Evolutionary conservation across 2,113 vertebrate species (phyloP), one percentile per base, ranked within the genome.

Genomic region (Ascaphus truei): DNA sequence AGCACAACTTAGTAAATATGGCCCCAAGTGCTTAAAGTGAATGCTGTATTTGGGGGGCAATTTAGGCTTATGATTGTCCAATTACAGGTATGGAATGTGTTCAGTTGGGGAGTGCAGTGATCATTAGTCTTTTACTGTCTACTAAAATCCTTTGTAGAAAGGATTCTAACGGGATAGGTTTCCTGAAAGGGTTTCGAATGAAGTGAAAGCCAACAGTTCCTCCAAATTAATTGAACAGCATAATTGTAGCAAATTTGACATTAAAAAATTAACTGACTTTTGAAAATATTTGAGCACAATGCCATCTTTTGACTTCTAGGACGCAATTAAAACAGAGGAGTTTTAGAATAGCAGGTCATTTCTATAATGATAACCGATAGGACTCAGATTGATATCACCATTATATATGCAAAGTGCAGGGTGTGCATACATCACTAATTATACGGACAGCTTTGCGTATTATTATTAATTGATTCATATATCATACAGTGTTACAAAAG

Each of bases 391-490:
- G 33, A 23, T 71, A 71, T 71, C 67, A 22, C 2, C 33, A 61
- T 71, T 57, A 41, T 52, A 50, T 71, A 61, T 71, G 67, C 67
- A 71, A 71, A 71, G 67, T 61, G 67, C 67, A 47, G 67, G 56
- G 56, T 71, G 56, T 71, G 67, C 67, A 71, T 41, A 52, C 52
- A 71, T 71, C 61, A 51, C 67, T 71, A 71, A 71, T 71, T 71
- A 71, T 61, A 52, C 43, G 41, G 56, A 71, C 52, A 59, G 67
- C 67, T 60, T 15, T 16, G 5, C 45, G 56, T 41, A 37, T 29
- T 36, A 51, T 23, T 41, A 61, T 71, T 71, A 71, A 71, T 71
- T 71, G 67, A 71, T 71, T 61, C 67, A 71, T 71, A 71, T 47
- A 71, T 71, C 67, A 71, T 52, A 29, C 13, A 66, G 12, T 41